These are phyloP conservation scores for Cynoglossus semilaevis DNA, from an alignment of 2,113 vertebrate genomes.

Conservation along the genomic window DNA sequence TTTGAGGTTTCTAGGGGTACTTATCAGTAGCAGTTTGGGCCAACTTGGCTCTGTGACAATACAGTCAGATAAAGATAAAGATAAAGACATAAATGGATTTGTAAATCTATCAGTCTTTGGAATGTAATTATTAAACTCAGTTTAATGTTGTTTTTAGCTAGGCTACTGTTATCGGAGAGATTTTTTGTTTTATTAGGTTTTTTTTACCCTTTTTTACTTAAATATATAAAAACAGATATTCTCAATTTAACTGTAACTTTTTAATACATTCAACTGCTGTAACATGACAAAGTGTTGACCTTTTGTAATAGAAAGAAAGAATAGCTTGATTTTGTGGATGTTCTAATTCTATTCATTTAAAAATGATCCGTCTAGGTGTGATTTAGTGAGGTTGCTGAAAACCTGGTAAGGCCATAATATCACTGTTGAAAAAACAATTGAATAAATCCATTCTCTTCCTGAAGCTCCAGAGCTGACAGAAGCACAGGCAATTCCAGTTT, in stretches of 20 bases:
- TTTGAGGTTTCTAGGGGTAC: background rate
- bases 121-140: background rate
- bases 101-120: background rate
- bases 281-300: too few relatives aligned
- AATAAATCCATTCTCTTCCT: conserved; percentile 48
- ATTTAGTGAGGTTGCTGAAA: conserved; percentile 49
- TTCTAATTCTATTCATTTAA: conserved; percentile 38
- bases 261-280: too few relatives aligned
- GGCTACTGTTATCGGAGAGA: too few relatives aligned
- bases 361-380: conserved; percentile 51
- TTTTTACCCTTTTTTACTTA: too few relatives aligned
- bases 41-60: background rate
- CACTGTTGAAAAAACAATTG: conserved; percentile 43
- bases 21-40: background rate
- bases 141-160: background rate
- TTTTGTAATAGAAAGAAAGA: background rate
- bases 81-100: background rate
- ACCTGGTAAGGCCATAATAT: conserved; percentile 51
- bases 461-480: conserved; percentile 48
- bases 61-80: background rate
- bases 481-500: conserved; percentile 44
- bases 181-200: too few relatives aligned
- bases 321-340: conserved; percentile 19
- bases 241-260: too few relatives aligned
- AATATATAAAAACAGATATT: too few relatives aligned